Base-by-base conservation (phyloP, 2,888 invertebrate species). In the Baronia brevicornis region DNA sequence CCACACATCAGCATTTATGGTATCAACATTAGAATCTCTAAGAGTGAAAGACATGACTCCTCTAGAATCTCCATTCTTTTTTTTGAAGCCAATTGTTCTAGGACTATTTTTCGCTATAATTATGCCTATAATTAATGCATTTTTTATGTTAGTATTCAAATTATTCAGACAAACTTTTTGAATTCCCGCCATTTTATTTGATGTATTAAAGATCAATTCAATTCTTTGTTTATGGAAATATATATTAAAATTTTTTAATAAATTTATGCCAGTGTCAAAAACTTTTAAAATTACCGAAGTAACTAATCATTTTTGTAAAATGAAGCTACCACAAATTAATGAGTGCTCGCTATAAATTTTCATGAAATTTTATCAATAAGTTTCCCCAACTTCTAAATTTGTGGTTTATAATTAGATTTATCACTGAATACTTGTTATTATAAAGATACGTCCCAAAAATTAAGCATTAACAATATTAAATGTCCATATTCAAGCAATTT, bases 41-140 rank as follows among this genome's bases (percentile, higher is more conserved):
- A 94, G 43, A 0, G 93, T 93, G 43, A 93, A 91, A 32, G 88
- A 90, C 74, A 91, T 91, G 1, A 94, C 93, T n/a, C 88, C 91
- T 44, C 89, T 86, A 14, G 74, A 69, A 33, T 86, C 85, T 10
- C 75, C 77, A 44, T 70, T 82, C 60, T 85, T 82, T 55, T 82
- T 85, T 49, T 80, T 86, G 2, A 70, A 69, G 18, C 69, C 67
- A 45, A 88, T 68, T 33, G 66, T 72, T 35, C 86, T 84, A 2
- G 90, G 87, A 41, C 80, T 82, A 46, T 86, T 87, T 70, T 91
- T 91, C 2, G 87, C 88, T 41, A 91, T 90, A 23, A 91, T 85
- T 12, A 90, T 85, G 5, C 85, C 89, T 15, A 87, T 69, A 39
- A 88, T 84, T 3, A 79, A 54, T 22, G 74, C 72, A 51, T 79